phyloP scores from a whole-genome alignment of 30 jellyfish, hydroid and myxozoan species.

The Thelohanellus kitauei region DNA sequence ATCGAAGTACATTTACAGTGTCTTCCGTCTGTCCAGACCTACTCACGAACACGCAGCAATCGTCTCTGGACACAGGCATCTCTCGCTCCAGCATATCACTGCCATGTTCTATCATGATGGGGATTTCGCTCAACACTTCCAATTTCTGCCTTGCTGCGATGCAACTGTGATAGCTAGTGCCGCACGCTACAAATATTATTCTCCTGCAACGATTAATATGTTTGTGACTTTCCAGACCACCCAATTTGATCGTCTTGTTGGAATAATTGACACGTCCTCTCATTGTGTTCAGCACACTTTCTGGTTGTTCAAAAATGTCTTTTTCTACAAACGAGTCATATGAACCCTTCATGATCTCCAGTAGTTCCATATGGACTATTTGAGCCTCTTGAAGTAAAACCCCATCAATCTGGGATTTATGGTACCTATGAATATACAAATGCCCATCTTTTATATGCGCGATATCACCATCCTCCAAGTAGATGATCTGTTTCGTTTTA shows the following conservation, averaged over 20 bases:
- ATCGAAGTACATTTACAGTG: slow-evolving; percentile 60
- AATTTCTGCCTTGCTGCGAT: slow-evolving; percentile 77
- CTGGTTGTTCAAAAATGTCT: slow-evolving; percentile 99
- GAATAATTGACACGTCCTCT: slow-evolving; percentile 86
- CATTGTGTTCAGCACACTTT: slow-evolving; percentile 57
- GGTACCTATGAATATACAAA: too few relatives aligned
- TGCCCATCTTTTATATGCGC: slow-evolving; percentile 61
- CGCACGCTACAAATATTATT: slow-evolving; percentile 84
- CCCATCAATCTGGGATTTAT: too few relatives aligned
- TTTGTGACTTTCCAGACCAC: slow-evolving; percentile 84
- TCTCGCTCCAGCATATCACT: slow-evolving; percentile 73
- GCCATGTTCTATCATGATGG: slow-evolving; percentile 82
- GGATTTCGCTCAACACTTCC: slow-evolving; percentile 68
- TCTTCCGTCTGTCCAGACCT: too few relatives aligned
- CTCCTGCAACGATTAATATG: too few relatives aligned
- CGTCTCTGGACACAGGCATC: slow-evolving; percentile 81
- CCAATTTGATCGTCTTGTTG: too few relatives aligned
- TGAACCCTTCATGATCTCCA: slow-evolving; percentile 66
- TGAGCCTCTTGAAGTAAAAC: too few relatives aligned
- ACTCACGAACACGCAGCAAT: too few relatives aligned
- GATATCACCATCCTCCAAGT: slow-evolving; percentile 64
- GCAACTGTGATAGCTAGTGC: slow-evolving; percentile 92
- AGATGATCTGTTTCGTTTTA: slow-evolving; percentile 58
- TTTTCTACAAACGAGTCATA: too few relatives aligned
- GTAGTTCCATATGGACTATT: slow-evolving; percentile 68